A percentile compares a stretch with the other conserved stretches of the same genome.
phyloP scores from a whole-genome alignment of 1,140 invertebrate genomes.

The Drosophila malerkotliana region DNA sequence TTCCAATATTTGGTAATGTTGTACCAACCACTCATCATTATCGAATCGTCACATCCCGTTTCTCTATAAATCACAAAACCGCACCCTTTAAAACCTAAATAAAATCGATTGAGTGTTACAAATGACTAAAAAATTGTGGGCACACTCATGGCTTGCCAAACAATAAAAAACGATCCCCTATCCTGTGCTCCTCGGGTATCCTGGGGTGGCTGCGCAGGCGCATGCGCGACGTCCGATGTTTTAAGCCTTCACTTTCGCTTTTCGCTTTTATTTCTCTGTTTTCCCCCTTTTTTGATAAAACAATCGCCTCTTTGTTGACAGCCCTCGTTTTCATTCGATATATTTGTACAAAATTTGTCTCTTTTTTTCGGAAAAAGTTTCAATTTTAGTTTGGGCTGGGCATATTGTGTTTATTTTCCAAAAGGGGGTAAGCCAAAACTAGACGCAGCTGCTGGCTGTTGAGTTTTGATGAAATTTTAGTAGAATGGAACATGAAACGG shows the following conservation, averaged over 20 bases:
- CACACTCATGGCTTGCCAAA: slow-evolving; percentile 46
- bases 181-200: slow-evolving; percentile 15
- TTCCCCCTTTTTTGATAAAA: slow-evolving; percentile 32
- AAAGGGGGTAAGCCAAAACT: background rate
- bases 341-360: slow-evolving; percentile 69
- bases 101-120: slow-evolving; percentile 72
- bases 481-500: slow-evolving; percentile 1
- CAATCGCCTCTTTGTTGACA: slow-evolving; percentile 53
- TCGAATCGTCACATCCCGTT: slow-evolving; percentile 54
- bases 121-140: slow-evolving; percentile 78
- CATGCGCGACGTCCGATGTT: slow-evolving; percentile 41
- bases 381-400: slow-evolving; percentile 26
- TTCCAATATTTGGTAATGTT: background rate
- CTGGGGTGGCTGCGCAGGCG: slow-evolving; percentile 26
- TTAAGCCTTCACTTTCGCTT: slow-evolving; percentile 53
- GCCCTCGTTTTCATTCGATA: slow-evolving; percentile 39
- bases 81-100: slow-evolving; percentile 26
- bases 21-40: slow-evolving; percentile 35
- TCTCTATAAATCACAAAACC: slow-evolving; percentile 59
- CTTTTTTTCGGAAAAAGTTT: slow-evolving; percentile 27
- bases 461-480: background rate
- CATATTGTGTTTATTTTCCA: slow-evolving; percentile 3
- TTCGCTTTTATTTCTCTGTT: slow-evolving; percentile 23
- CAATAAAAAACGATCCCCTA: slow-evolving; percentile 40
- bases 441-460: background rate